Conservation (phyloP, 2,113 vertebrate species). For the Suncus etruscus region DNA sequence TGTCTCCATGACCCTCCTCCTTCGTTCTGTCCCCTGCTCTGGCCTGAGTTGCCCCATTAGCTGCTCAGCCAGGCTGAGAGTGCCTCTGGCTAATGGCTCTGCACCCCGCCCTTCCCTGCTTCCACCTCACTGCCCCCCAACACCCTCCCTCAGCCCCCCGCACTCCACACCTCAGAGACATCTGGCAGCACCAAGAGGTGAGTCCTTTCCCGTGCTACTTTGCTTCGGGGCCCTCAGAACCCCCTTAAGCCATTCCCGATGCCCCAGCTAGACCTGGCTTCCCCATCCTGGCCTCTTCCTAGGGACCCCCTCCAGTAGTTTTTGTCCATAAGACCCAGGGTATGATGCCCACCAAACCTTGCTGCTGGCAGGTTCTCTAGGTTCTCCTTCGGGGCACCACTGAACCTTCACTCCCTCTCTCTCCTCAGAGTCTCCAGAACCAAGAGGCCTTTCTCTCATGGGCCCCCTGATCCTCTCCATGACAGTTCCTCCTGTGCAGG, state of each 20-base stretch:
- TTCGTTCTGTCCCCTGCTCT: background rate
- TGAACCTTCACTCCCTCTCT: background rate
- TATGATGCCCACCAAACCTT: background rate
- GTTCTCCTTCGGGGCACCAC: too few species aligned
- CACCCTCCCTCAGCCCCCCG: background rate
- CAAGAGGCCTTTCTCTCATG: rapidly evolving
- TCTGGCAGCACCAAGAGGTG: constrained; percentile 60
- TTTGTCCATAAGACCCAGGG: background rate
- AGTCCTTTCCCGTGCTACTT: constrained; percentile 26
- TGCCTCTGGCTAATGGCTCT: constrained; percentile 61
- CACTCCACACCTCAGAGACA: constrained; percentile 64
- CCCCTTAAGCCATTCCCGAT: background rate
- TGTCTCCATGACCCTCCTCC: background rate
- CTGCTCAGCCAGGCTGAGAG: constrained; percentile 74
- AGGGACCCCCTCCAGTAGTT: background rate
- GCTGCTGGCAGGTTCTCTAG: too few species aligned
- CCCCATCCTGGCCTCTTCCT: background rate
- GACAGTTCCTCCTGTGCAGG: background rate
- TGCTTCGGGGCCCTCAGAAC: background rate
- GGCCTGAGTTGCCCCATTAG: constrained; percentile 69
- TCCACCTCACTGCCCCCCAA: constrained; percentile 53
- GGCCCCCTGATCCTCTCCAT: background rate
- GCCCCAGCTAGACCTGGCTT: background rate
- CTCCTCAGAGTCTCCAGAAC: constrained; percentile 25
- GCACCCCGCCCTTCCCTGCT: constrained; percentile 60